phyloP scores from a whole-genome alignment of 2,797 vertebrate species.

The Dendrocincla tyrannina region DNA sequence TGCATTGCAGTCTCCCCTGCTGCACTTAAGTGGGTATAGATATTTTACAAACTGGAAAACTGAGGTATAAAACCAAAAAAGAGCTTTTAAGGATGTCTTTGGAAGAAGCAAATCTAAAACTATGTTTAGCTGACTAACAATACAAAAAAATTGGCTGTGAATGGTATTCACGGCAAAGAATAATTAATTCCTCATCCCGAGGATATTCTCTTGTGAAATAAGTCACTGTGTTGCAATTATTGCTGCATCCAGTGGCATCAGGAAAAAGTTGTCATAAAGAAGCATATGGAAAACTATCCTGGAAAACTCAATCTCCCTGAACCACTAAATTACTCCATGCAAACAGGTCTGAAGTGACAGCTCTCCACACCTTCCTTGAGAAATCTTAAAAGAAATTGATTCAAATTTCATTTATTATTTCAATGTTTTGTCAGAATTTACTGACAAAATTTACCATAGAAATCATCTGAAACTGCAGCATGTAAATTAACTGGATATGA shows the following conservation, averaged over 20 bases:
- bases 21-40: not conserved
- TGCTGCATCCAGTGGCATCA: not conserved
- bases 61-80: not conserved
- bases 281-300: not conserved
- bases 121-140: not conserved
- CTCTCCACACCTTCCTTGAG: not conserved
- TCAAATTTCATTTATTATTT: not conserved
- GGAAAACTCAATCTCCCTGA: not conserved
- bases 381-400: not conserved
- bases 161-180: not conserved
- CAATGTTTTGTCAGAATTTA: not conserved
- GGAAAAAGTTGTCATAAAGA: not conserved
- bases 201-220: not conserved
- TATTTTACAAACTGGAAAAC: not conserved
- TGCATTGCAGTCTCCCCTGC: not conserved
- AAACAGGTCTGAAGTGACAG: not conserved
- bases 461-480: not conserved
- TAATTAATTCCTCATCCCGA: conserved; percentile 1
- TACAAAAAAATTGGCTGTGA: not conserved
- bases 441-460: not conserved
- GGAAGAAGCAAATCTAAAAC: not conserved
- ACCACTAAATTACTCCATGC: not conserved
- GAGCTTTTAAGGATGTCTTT: not conserved
- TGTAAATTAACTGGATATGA: not conserved
- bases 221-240: not conserved